Evolutionary conservation across 2,797 vertebrate genomes (phyloP), one percentile per base, ranked within the genome.

Genomic region (Craterocephalus amniculus): DNA sequence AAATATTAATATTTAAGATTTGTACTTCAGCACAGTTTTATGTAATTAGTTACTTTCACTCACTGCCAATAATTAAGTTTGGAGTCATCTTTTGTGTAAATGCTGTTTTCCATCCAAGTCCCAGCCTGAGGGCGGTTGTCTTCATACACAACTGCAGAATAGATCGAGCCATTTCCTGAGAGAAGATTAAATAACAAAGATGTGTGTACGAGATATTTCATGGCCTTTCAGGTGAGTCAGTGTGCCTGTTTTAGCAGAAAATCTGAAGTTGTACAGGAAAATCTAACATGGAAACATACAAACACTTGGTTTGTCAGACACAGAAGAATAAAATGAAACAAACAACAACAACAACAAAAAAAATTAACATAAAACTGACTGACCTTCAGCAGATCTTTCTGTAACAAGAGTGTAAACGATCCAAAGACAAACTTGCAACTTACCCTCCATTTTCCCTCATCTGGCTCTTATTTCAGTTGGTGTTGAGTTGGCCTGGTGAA

Each of bases 121-220:
- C 13, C 68, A 58, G 82, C 87, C 88, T 11, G 24, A 72, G 83
- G 83, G 88, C 80, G 24, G 68, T 76, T 52, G 72, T 58, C 22
- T 80, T 65, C 57, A 64, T 51, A 43, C 60, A 74, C 67, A 72
- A 79, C 63, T 52, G 20, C 72, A 83, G 67, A 81, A 81, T 74
- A 77, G 61, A 83, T 66, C 3, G 14, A 57, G 27, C 77, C 80
- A 83, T 86, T 78, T 86, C 58, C 82, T 56, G 67, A 67, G 63
- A 79, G 79, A 58, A 87, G 64, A 90, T 90, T 70, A 74, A 83
- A 91, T 85, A 73, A 88, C 57, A 35, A 74, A 86, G 85, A 88
- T 90, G 58, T 48, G 59, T 55, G 68, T 54, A 59, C 57, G 16
- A 71, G 87, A 87, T 89, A 84, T 64, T 36, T 52, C 3, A 1